Conservation (phyloP, 2,888 invertebrate species). For the Psococerastis gibbosa region DNA sequence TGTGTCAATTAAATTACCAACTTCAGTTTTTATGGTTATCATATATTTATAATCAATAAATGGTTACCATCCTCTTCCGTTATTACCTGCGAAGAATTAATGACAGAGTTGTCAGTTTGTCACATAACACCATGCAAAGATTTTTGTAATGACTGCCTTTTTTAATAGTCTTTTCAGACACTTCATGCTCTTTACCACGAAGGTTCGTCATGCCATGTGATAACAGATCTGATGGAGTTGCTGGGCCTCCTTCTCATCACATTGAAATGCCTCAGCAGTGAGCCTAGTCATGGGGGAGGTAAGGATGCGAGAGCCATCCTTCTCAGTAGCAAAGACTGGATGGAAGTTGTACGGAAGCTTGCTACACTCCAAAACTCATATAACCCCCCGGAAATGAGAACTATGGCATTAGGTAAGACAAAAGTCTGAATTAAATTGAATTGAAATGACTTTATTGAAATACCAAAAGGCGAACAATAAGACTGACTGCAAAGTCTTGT, state of each 20-base stretch:
- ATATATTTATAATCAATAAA: too few species aligned
- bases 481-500: too few species aligned
- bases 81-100: too few species aligned
- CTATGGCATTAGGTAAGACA: slow-evolving; percentile 54
- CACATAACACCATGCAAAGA: too few species aligned
- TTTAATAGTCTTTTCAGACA: slow-evolving; percentile 62
- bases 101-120: too few species aligned
- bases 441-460: too few species aligned
- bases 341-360: slow-evolving; percentile 69
- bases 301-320: slow-evolving; percentile 46
- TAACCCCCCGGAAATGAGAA: slow-evolving; percentile 67
- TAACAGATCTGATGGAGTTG: slow-evolving; percentile 66
- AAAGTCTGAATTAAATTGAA: too few species aligned
- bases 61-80: too few species aligned
- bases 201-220: slow-evolving; percentile 74
- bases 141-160: slow-evolving; percentile 16
- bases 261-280: neutral
- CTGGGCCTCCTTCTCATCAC: slow-evolving; percentile 31
- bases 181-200: slow-evolving; percentile 88
- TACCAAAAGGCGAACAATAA: too few species aligned
- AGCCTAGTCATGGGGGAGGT: slow-evolving; percentile 26
- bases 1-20: too few species aligned
- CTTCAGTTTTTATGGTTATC: too few species aligned
- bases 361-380: slow-evolving; percentile 77
- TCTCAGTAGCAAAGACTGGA: slow-evolving; percentile 64